phyloP scores from a whole-genome alignment of 2,888 invertebrate genomes.

The Meghimatium bilineatum region DNA sequence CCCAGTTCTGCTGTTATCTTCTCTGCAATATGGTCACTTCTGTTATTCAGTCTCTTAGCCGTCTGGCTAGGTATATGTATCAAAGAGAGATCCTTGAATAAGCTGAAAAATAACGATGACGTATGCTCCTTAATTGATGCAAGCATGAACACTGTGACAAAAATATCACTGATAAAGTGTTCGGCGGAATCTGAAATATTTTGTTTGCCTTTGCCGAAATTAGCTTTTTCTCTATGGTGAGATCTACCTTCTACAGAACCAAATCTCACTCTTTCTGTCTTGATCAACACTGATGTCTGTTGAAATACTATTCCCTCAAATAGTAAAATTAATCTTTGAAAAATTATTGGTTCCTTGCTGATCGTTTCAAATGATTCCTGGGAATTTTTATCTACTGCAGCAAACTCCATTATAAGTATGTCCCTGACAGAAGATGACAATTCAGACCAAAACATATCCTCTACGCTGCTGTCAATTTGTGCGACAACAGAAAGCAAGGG shows the following conservation, averaged over 20 bases:
- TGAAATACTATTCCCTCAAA: constrained; percentile 35
- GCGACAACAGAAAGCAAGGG: constrained; percentile 53
- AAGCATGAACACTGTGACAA: constrained; percentile 56
- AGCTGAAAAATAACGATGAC: constrained; percentile 53
- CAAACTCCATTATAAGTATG: constrained; percentile 19
- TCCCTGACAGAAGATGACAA: constrained; percentile 16
- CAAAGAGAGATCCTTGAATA: constrained; percentile 52
- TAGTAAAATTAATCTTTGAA: constrained; percentile 37
- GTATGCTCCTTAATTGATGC: constrained; percentile 52
- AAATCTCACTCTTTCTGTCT: constrained; percentile 43
- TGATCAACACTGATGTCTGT: constrained; percentile 16
- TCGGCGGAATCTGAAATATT: constrained; percentile 48
- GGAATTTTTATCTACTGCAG: not conserved
- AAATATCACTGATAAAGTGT: constrained; percentile 57
- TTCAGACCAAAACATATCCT: constrained; percentile 32
- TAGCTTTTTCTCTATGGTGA: not conserved
- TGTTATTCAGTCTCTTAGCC: constrained; percentile 2
- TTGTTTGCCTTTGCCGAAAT: constrained; percentile 31
- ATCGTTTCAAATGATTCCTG: not conserved
- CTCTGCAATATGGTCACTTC: not conserved
- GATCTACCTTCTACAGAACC: not conserved
- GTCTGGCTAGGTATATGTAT: constrained; percentile 35
- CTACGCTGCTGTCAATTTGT: constrained; percentile 34
- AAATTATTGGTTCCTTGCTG: constrained; percentile 18
- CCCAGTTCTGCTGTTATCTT: not conserved